Conservation (phyloP, 2,888 invertebrate species). For the Meiosimyza platycephala region DNA sequence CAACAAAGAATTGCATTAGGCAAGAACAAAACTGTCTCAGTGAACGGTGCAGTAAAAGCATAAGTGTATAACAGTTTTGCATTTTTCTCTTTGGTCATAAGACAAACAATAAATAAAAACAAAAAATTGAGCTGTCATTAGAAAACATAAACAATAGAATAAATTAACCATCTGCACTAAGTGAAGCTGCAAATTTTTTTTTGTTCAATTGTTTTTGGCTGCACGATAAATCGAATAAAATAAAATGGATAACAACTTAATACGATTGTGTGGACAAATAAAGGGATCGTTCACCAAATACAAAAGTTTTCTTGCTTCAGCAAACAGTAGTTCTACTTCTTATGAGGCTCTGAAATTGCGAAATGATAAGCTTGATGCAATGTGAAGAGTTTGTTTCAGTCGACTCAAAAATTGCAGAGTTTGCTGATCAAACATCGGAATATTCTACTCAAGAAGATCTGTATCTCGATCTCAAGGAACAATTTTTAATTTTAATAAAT, state of each 20-base stretch:
- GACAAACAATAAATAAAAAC: too few species aligned
- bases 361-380: slow-evolving; percentile 1
- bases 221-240: too few species aligned
- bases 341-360: slow-evolving; percentile 9
- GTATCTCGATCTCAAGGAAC: slow-evolving; percentile 19
- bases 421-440: slow-evolving; percentile 19
- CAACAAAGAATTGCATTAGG: too few species aligned
- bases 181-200: too few species aligned
- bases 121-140: too few species aligned
- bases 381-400: slow-evolving; percentile 7
- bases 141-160: too few species aligned
- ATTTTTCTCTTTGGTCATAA: too few species aligned
- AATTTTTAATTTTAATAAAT: background rate
- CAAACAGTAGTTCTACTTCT: background rate
- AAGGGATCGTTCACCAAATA: slow-evolving; percentile 15
- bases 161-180: too few species aligned
- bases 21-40: too few species aligned
- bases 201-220: too few species aligned
- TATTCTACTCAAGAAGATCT: slow-evolving; percentile 10
- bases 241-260: background rate
- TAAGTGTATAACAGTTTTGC: too few species aligned
- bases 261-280: slow-evolving; percentile 1
- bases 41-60: too few species aligned
- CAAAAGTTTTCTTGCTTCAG: slow-evolving; percentile 2
- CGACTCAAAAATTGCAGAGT: background rate